These are phyloP conservation scores for Onthophagus sagittarius DNA, from an alignment of 2,888 invertebrate species.

Conservation along the genomic window DNA sequence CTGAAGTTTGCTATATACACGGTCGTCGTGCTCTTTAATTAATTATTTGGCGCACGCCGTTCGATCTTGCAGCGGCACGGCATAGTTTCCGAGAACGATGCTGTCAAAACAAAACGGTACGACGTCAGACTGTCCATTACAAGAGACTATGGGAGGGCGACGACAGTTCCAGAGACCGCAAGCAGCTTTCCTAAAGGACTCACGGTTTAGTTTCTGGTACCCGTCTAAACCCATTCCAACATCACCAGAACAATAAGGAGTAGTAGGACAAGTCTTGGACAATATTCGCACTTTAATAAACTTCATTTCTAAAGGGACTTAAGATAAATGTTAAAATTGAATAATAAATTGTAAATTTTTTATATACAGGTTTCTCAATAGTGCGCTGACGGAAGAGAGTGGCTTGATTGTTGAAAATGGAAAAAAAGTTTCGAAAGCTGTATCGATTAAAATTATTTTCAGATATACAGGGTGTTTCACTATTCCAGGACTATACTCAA, in stretches of 20 bases:
- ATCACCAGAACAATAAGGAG: background rate
- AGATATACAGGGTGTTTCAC: too few species aligned
- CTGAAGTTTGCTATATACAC: background rate
- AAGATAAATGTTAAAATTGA: too few species aligned
- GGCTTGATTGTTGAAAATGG: too few species aligned
- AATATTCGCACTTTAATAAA: background rate
- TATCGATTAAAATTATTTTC: too few species aligned
- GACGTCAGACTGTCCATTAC: conserved; percentile 25
- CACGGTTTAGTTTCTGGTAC: background rate
- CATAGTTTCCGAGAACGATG: conserved; percentile 3
- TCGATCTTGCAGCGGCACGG: background rate
- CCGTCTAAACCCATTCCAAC: background rate
- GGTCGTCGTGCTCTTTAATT: conserved; percentile 8
- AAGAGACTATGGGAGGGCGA: conserved; percentile 15
- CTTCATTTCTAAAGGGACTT: background rate
- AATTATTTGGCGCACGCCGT: conserved; percentile 12
- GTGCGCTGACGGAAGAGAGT: too few species aligned
- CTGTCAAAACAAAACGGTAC: conserved; percentile 23
- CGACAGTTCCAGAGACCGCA: conserved; percentile 22
- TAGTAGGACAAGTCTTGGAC: background rate
- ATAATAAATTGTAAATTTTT: too few species aligned
- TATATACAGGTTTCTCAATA: too few species aligned
- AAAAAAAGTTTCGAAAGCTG: too few species aligned
- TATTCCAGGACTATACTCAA: too few species aligned
- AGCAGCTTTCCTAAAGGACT: conserved; percentile 18